phyloP scores from a whole-genome alignment of 2,113 vertebrate genomes.

The Columba livia region DNA sequence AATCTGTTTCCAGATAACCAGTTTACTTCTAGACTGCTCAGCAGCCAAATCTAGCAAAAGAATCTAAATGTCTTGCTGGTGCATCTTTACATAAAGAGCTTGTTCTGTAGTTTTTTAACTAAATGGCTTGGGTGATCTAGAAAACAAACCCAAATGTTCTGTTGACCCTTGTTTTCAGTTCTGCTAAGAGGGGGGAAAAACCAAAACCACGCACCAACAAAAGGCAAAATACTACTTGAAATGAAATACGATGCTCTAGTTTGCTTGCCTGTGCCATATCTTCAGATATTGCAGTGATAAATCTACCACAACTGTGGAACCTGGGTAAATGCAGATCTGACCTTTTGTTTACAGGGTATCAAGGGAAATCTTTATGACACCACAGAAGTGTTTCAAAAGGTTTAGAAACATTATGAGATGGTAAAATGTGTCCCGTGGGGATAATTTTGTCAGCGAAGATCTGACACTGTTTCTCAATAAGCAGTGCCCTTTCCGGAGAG shows the following conservation, averaged over 20 bases:
- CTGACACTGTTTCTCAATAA: constrained; percentile 20
- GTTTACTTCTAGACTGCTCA: neutral
- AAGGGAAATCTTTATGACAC: constrained; percentile 51
- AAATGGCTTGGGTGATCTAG: neutral
- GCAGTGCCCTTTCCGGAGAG: constrained; percentile 34
- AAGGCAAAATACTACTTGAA: neutral
- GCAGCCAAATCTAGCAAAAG: neutral
- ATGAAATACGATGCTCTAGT: neutral
- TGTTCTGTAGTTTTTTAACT: neutral
- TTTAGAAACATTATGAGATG: constrained; percentile 44
- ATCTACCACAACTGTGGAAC: constrained; percentile 2
- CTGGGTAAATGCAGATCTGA: constrained; percentile 55
- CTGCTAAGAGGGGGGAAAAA: neutral
- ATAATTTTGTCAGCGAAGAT: constrained; percentile 18
- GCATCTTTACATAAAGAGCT: neutral
- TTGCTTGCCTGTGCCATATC: neutral
- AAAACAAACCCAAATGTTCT: neutral
- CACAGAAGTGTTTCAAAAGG: constrained; percentile 16
- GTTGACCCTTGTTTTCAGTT: neutral
- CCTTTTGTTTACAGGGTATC: constrained; percentile 53
- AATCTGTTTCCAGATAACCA: neutral
- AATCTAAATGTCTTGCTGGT: neutral
- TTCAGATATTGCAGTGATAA: constrained; percentile 19
- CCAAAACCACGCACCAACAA: neutral
- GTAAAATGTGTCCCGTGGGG: neutral